A percentile compares a stretch with the other conserved stretches of the same genome.
phyloP scores from a whole-genome alignment of 1,140 invertebrate species.

The Temnothorax curvispinosus region DNA sequence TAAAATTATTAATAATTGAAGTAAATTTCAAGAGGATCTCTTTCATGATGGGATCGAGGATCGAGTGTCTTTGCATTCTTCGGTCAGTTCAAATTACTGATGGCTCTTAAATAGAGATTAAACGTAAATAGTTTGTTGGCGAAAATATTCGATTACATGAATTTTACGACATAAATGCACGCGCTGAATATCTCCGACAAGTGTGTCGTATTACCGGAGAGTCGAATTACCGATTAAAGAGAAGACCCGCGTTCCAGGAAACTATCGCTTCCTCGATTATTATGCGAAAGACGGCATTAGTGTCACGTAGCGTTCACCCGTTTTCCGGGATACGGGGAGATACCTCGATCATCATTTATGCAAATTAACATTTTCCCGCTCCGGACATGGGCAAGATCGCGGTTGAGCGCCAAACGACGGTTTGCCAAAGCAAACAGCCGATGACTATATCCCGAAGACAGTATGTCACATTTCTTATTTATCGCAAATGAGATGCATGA shows the following conservation, averaged over 20 bases:
- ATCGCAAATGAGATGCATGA: neutral
- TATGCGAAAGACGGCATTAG: conserved; percentile 52
- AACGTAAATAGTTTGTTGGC: neutral
- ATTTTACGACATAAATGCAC: conserved; percentile 19
- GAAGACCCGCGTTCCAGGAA: conserved; percentile 48
- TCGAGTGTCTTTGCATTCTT: neutral
- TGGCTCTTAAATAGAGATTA: neutral
- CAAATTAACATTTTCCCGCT: conserved; percentile 55
- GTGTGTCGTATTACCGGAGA: conserved; percentile 36
- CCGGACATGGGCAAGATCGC: conserved; percentile 14
- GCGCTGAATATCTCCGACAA: conserved; percentile 35
- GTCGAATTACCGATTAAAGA: conserved; percentile 48
- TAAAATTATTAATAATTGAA: neutral
- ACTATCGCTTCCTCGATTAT: conserved; percentile 54
- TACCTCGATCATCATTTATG: conserved; percentile 44
- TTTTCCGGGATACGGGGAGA: conserved; percentile 47
- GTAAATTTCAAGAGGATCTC: neutral
- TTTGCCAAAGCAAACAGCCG: conserved; percentile 19
- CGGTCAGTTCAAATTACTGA: conserved; percentile 5
- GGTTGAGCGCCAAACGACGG: conserved; percentile 16
- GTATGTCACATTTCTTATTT: neutral
- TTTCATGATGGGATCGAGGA: neutral
- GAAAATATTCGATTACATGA: conserved; percentile 21
- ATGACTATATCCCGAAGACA: neutral
- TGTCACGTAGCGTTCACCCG: conserved; percentile 43